Conservation (phyloP, 1,140 invertebrate genomes). For the Ceratina calcarata region DNA sequence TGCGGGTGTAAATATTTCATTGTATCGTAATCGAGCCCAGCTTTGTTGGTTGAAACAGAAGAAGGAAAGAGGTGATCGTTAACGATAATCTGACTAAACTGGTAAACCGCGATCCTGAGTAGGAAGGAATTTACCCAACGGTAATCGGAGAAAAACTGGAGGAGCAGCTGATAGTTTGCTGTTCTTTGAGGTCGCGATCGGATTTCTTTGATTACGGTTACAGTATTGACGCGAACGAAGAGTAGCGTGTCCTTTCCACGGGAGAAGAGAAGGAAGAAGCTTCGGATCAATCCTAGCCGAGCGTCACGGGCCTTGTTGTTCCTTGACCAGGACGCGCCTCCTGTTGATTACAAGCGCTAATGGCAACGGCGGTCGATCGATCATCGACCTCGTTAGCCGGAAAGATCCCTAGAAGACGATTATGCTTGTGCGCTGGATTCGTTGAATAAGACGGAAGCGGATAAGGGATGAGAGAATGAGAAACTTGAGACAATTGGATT, state of each 20-base stretch:
- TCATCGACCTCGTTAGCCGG: conserved; percentile 28
- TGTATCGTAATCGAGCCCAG: background rate
- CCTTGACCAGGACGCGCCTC: conserved; percentile 1
- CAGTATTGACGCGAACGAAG: conserved; percentile 19
- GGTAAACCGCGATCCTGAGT: background rate
- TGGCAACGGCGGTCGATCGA: conserved; percentile 39
- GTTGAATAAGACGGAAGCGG: background rate
- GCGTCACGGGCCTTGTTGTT: conserved; percentile 13
- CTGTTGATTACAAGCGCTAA: conserved; percentile 34
- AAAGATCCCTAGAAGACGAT: conserved; percentile 2
- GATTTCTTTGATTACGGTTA: conserved; percentile 30
- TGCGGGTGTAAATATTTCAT: conserved; percentile 18
- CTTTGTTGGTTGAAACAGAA: background rate
- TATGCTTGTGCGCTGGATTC: background rate
- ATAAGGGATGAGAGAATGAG: background rate
- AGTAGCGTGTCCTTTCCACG: conserved; percentile 11
- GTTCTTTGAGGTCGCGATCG: conserved; percentile 33
- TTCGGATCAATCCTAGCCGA: conserved; percentile 25
- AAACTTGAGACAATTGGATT: background rate
- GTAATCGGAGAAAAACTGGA: background rate
- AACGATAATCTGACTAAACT: background rate
- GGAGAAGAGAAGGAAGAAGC: conserved; percentile 25
- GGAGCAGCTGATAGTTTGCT: background rate
- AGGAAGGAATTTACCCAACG: background rate
- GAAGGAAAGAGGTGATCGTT: background rate